Conservation (phyloP, 2,797 vertebrate species). For the Furcifer pardalis region DNA sequence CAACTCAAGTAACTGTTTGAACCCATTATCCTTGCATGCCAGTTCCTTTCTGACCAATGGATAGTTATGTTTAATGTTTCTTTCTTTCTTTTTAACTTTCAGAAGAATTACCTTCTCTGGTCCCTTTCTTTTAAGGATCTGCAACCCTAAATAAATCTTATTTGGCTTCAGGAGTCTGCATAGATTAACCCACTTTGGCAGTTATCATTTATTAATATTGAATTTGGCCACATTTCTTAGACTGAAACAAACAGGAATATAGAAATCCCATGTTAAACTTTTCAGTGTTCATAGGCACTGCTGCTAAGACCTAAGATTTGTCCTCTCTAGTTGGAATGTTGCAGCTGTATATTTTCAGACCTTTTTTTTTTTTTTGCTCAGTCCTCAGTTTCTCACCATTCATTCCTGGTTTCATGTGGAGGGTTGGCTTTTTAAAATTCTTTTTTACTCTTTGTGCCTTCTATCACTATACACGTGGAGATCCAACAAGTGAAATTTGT, state of each 20-base stretch:
- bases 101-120: not conserved
- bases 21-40: conserved; percentile 49
- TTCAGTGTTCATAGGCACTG: not conserved
- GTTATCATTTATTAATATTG: not conserved
- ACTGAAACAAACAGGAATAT: conserved; percentile 20
- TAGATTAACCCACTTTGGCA: not conserved
- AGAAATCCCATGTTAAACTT: not conserved
- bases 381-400: not conserved
- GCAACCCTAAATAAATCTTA: not conserved
- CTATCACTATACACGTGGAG: not conserved
- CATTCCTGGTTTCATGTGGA: not conserved
- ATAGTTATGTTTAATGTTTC: not conserved
- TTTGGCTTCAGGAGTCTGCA: not conserved
- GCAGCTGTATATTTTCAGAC: not conserved
- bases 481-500: conserved; percentile 3
- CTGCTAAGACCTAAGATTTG: not conserved
- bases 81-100: not conserved
- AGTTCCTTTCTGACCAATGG: conserved; percentile 38
- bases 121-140: not conserved
- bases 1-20: not conserved
- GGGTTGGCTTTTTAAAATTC: not conserved
- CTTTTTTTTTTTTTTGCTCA: no score
- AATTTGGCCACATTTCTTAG: not conserved
- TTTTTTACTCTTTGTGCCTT: not conserved
- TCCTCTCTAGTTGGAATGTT: not conserved